Percentiles rank a stretch among this genome's conserved stretches.
These are phyloP conservation scores for Piprites chloris DNA, from an alignment of 2,113 vertebrate species.

Conservation along the genomic window DNA sequence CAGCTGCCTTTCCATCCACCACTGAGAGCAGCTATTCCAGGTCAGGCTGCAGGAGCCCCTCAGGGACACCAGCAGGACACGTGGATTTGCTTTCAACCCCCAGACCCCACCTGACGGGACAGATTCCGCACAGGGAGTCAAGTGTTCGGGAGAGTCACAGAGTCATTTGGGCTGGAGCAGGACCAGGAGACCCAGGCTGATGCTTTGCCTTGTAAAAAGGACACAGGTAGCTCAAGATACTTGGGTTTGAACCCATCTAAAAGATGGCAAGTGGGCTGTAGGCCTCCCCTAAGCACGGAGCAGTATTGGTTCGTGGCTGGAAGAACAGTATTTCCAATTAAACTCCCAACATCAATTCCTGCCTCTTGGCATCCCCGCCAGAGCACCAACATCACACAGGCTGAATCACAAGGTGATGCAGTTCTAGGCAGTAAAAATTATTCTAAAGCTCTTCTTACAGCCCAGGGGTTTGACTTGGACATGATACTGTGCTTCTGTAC, in stretches of 20 bases:
- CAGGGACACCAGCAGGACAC: not conserved
- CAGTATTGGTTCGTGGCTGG: not conserved
- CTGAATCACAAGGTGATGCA: not conserved
- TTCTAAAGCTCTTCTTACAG: not conserved
- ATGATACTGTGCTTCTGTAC: not conserved
- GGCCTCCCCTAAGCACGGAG: accelerated
- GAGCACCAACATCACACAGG: not conserved
- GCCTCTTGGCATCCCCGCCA: not conserved
- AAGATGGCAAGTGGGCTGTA: not conserved
- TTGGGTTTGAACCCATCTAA: not conserved
- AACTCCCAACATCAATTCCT: not conserved
- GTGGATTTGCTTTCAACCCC: accelerated
- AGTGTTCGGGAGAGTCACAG: not conserved
- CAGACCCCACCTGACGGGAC: not conserved
- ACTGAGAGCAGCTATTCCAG: not conserved
- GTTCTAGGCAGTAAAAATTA: not conserved
- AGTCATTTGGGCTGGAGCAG: not conserved
- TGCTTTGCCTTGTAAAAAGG: not conserved
- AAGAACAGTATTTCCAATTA: not conserved
- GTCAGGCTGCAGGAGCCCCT: not conserved
- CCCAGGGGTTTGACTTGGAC: not conserved
- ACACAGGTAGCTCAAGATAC: not conserved
- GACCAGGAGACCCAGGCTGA: not conserved
- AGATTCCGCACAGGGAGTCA: not conserved
- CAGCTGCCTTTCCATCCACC: not conserved